Conservation (phyloP, 2,113 vertebrate genomes). For the Chionodraco myersi region DNA sequence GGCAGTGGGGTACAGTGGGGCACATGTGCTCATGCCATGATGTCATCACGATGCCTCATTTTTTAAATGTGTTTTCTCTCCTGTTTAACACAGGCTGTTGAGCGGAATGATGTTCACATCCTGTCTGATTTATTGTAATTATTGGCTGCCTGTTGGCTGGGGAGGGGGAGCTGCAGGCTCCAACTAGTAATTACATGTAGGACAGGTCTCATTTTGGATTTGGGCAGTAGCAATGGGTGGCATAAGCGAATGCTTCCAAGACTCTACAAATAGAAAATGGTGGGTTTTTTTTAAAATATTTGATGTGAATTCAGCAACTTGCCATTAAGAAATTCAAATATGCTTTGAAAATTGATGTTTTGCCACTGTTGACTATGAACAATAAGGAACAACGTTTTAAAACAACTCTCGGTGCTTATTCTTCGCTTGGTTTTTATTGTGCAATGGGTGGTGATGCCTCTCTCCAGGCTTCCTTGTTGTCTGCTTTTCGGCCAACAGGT, state of each 20-base stretch:
- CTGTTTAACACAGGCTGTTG: slow-evolving; percentile 30
- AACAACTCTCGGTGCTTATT: background rate
- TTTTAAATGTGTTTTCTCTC: slow-evolving; percentile 14
- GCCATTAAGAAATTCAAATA: slow-evolving; percentile 10
- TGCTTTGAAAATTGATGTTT: background rate
- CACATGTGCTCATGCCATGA: slow-evolving; percentile 65
- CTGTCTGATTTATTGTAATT: slow-evolving; percentile 68
- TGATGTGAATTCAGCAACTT: slow-evolving; percentile 9
- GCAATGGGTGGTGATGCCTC: background rate
- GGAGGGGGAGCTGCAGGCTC: slow-evolving; percentile 32
- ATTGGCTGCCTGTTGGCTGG: slow-evolving; percentile 42
- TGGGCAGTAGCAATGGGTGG: slow-evolving; percentile 37
- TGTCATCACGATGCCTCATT: slow-evolving; percentile 60
- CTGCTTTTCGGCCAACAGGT: slow-evolving; percentile 65
- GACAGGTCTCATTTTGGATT: slow-evolving; percentile 35
- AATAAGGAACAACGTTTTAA: background rate
- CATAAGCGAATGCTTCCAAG: slow-evolving; percentile 35
- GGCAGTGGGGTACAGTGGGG: slow-evolving; percentile 13
- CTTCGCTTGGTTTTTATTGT: background rate
- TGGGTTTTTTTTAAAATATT: no score
- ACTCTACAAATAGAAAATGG: background rate
- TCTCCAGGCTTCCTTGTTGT: slow-evolving; percentile 34
- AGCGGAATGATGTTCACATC: slow-evolving; percentile 54
- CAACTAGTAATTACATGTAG: slow-evolving; percentile 56
- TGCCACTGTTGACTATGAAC: background rate